Evolutionary conservation across 2,797 vertebrate species (phyloP), one percentile per base, ranked within the genome.

Genomic region (Brachyrhaphis roseni): DNA sequence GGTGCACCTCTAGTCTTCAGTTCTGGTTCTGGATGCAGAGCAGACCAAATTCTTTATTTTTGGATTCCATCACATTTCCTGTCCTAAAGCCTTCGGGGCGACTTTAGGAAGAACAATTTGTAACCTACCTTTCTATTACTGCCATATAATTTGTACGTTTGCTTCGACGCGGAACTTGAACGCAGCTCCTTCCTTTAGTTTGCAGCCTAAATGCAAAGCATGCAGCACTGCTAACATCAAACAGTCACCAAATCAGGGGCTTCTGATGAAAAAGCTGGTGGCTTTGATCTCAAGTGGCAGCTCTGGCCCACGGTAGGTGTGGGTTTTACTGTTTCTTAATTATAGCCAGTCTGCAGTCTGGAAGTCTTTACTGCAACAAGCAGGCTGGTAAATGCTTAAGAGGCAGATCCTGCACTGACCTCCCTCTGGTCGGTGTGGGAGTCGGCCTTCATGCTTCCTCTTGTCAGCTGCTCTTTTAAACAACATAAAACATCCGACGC

Each of bases 301-400:
- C 85, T 84, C 66, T 53, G 74, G 85, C 87, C 82, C 86, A 82
- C 39, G 11, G 89, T 93, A 93, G 93, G 92, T 95, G 92, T 93
- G 89, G 91, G 85, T 93, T 95, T 95, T 93, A 93, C 92, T 92
- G 93, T 76, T 53, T 91, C 91, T 88, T 95, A 95, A 95, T 96
- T 95, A 95, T 80, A 94, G 93, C 88, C 91, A 90, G 89, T 82
- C 86, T 90, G 86, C 89, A 89, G 93, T 94, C 90, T 95, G 93
- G 89, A 92, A 93, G 82, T 78, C 91, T 95, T 95, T 92, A 92
- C 88, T 78, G 90, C 86, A 86, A 81, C 82, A 77, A 80, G 78
- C 87, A 85, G 78, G 46, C 80, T 80, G 80, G 86, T 89, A 75
- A 72, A 86, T 82, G 88, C 90, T 90, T 87, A 86, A 85, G 90